Evolutionary conservation across 2,888 invertebrate species (phyloP).

Genomic region (Limnephilus marmoratus): DNA sequence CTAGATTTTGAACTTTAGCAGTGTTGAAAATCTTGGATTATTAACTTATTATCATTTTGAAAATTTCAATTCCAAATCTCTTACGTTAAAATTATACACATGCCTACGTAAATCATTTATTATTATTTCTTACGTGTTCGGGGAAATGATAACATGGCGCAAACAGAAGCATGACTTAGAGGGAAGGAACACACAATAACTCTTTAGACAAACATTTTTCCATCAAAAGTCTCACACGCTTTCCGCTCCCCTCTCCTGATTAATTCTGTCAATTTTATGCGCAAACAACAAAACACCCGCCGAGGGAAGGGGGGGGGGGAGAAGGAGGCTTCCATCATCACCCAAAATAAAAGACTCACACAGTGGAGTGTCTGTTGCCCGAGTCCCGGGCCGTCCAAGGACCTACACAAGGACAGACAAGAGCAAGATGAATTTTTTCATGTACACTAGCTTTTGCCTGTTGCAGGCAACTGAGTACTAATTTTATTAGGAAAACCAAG

Average conservation of each 20-base stretch:
- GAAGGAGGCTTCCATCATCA: too few species aligned
- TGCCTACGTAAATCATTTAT: background rate
- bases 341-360: too few species aligned
- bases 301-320: too few species aligned
- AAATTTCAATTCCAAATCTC: background rate
- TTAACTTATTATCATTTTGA: background rate
- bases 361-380: too few species aligned
- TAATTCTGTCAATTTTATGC: constrained; percentile 22
- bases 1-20: background rate
- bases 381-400: too few species aligned
- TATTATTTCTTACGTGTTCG: too few species aligned
- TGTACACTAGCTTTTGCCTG: too few species aligned
- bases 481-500: too few species aligned
- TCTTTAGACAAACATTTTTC: constrained; percentile 22
- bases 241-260: background rate
- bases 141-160: background rate
- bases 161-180: background rate
- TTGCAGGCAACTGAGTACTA: too few species aligned
- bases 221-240: background rate
- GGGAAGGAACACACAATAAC: constrained; percentile 8
- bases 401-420: too few species aligned
- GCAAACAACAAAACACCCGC: background rate
- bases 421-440: too few species aligned
- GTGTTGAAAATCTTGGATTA: background rate
- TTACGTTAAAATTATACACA: background rate